Evolutionary conservation across 2,888 invertebrate genomes (phyloP).

Genomic region (Lomographa bimaculata): DNA sequence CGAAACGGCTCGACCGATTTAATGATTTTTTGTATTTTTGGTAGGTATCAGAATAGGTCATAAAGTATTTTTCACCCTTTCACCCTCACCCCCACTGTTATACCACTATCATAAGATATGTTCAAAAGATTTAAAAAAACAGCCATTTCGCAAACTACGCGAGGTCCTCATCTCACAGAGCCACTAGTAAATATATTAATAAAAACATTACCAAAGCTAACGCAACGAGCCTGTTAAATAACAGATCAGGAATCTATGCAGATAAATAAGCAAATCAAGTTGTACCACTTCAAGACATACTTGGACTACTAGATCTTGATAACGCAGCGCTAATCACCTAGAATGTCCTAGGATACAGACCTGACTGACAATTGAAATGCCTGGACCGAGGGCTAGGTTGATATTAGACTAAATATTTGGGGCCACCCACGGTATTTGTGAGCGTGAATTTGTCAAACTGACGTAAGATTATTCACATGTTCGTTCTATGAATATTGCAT

Average conservation of each 20-base stretch:
- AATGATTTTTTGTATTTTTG: too few species aligned
- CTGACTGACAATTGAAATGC: conserved; percentile 23
- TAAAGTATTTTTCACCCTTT: too few species aligned
- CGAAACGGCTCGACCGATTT: too few species aligned
- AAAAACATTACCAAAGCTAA: too few species aligned
- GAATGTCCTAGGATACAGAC: conserved; percentile 14
- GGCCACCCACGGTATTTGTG: conserved; percentile 43
- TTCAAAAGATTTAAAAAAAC: too few species aligned
- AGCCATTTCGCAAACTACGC: too few species aligned
- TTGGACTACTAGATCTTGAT: conserved; percentile 16
- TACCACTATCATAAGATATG: too few species aligned
- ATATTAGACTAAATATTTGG: conserved; percentile 45
- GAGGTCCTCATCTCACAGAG: too few species aligned
- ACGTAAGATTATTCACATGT: conserved; percentile 7
- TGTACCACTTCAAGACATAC: conserved; percentile 18
- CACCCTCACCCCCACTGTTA: too few species aligned
- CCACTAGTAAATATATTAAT: too few species aligned
- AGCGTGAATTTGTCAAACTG: conserved; percentile 21
- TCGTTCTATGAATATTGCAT: too few species aligned
- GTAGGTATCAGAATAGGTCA: too few species aligned
- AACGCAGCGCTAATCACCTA: conserved; percentile 14
- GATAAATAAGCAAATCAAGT: conserved; percentile 14
- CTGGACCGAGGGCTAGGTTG: conserved; percentile 19
- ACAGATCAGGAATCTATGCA: conserved; percentile 1
- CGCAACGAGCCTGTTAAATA: neutral